Evolutionary conservation across 2,888 invertebrate species (phyloP).

Genomic region (Diploptera punctata): DNA sequence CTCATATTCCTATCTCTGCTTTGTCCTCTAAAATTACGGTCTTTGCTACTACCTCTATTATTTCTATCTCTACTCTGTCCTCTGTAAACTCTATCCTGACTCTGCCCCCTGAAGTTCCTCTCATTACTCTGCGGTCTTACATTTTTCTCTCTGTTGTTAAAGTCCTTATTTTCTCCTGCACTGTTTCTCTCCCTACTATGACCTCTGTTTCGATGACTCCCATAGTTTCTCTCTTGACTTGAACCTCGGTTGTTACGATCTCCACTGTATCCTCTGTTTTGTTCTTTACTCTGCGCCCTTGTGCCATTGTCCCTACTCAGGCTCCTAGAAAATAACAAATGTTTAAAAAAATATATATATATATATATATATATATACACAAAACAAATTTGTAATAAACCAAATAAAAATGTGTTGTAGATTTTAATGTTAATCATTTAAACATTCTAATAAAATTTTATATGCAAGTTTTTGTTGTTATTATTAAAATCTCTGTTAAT

Average conservation of each 20-base stretch:
- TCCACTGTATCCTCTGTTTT: conserved; percentile 20
- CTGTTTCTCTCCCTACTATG: conserved; percentile 27
- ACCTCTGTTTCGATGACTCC: conserved; percentile 7
- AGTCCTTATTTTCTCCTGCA: conserved; percentile 12
- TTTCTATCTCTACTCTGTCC: conserved; percentile 58
- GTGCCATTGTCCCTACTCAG: conserved; percentile 14
- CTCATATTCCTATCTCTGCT: conserved; percentile 33
- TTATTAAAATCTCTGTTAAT: too few species aligned
- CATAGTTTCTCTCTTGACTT: conserved; percentile 6
- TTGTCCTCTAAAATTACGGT: conserved; percentile 24
- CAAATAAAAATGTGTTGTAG: too few species aligned
- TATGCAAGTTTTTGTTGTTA: too few species aligned
- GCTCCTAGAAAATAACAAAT: too few species aligned
- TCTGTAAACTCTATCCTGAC: conserved; percentile 47
- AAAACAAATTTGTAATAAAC: too few species aligned
- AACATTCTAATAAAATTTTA: too few species aligned
- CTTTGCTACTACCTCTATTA: conserved; percentile 49
- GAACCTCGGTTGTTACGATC: conserved; percentile 11
- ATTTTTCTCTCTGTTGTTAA: conserved; percentile 10
- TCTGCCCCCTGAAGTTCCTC: conserved; percentile 60
- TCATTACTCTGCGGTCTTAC: conserved; percentile 48
- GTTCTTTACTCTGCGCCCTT: conserved; percentile 18
- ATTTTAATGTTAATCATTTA: too few species aligned
- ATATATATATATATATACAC: too few species aligned
- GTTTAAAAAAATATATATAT: too few species aligned